Evolutionary conservation across 2,888 invertebrate species (phyloP).

Genomic region (Torymus tubicola): DNA sequence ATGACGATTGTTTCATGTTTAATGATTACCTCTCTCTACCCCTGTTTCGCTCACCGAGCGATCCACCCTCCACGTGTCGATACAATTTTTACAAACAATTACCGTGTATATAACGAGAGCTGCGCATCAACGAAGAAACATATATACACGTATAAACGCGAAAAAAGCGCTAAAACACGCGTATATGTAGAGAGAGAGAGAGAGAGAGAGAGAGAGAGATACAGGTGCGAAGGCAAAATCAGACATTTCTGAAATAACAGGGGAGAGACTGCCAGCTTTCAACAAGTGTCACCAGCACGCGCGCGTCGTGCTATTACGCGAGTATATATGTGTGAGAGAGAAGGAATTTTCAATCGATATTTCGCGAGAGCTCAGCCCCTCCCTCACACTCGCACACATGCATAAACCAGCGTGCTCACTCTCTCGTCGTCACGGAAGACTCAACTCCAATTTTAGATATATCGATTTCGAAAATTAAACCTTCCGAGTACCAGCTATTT

Average conservation of each 20-base stretch:
- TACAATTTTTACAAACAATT: too few relatives aligned
- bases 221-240: too few relatives aligned
- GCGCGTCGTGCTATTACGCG: background rate
- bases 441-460: constrained; percentile 45
- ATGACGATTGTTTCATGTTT: background rate
- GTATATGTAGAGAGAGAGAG: too few relatives aligned
- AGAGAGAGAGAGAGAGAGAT: too few relatives aligned
- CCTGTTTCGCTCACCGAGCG: too few relatives aligned
- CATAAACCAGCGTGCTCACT: background rate
- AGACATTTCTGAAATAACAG: too few relatives aligned
- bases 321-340: background rate
- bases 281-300: constrained; percentile 2
- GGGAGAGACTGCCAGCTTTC: background rate
- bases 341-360: constrained; percentile 13
- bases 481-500: constrained; percentile 18
- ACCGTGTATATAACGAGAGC: too few relatives aligned
- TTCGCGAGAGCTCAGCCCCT: background rate
- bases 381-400: background rate
- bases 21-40: background rate
- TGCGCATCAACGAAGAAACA: too few relatives aligned
- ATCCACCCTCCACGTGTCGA: too few relatives aligned
- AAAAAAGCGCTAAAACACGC: too few relatives aligned
- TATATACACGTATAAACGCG: too few relatives aligned
- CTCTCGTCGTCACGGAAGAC: constrained; percentile 9
- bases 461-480: constrained; percentile 48